phyloP scores from a whole-genome alignment of 53 echinoderm and acorn worm species.

The Echinometra lucunter region DNA sequence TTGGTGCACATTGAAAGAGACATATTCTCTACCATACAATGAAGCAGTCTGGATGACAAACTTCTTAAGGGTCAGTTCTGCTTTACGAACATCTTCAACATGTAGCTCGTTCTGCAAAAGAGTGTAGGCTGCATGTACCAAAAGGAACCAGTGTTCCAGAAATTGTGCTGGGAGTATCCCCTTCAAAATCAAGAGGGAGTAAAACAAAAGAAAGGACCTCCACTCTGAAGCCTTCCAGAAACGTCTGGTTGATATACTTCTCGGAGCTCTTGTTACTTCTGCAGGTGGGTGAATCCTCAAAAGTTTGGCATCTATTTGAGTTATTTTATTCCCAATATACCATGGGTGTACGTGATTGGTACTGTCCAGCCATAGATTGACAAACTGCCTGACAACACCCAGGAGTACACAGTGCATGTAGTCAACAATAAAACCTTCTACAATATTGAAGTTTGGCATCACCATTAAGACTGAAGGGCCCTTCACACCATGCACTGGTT shows the following conservation, averaged over 20 bases:
- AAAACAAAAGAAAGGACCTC: conserved; percentile 61
- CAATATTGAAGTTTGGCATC: background rate
- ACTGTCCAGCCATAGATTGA: background rate
- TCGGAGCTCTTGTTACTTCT: background rate
- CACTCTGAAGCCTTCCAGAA: conserved; percentile 70
- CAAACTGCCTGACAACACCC: background rate
- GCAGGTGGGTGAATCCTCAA: background rate
- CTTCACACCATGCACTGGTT: background rate
- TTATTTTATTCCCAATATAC: background rate
- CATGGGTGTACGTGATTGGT: background rate
- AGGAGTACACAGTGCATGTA: conserved; percentile 4
- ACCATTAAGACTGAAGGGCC: background rate
- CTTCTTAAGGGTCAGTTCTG: background rate
- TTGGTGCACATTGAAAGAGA: background rate
- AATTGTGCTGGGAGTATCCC: conserved; percentile 53
- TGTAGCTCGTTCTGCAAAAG: background rate
- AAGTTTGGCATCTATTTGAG: background rate
- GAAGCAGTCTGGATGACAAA: background rate
- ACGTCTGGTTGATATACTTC: background rate
- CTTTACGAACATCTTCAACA: background rate
- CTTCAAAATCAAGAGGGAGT: conserved; percentile 9
- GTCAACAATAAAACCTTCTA: background rate
- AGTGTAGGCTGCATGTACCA: conserved; percentile 33
- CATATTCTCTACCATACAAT: background rate
- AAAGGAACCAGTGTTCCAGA: conserved; percentile 65